Evolutionary conservation across 2,888 invertebrate genomes (phyloP).

Genomic region (Oxyteleia sp.): DNA sequence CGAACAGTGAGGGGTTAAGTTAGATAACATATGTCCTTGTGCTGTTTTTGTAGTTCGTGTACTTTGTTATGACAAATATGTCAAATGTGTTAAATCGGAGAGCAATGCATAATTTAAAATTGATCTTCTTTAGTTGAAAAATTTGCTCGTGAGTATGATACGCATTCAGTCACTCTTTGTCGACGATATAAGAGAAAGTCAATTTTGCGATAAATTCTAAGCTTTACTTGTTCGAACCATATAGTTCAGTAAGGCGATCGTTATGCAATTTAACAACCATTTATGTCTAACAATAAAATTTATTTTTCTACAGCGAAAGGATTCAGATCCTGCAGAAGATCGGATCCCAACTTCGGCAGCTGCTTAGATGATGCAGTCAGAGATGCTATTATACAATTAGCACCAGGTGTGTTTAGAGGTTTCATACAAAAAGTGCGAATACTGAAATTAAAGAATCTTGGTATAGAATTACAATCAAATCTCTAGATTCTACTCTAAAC

Average conservation of each 20-base stretch:
- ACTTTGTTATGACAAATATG: too few species aligned
- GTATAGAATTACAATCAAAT: too few species aligned
- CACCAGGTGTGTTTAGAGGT: conserved; percentile 89
- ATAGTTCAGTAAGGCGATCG: conserved; percentile 61
- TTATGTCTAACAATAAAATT: conserved; percentile 51
- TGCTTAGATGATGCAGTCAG: conserved; percentile 89
- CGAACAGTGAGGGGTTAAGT: too few species aligned
- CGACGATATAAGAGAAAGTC: conserved; percentile 78
- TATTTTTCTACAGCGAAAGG: conserved; percentile 88
- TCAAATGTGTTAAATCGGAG: too few species aligned
- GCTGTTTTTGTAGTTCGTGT: too few species aligned
- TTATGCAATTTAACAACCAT: conserved; percentile 59
- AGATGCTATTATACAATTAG: conserved; percentile 89
- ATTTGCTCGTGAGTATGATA: too few species aligned
- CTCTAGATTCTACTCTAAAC: too few species aligned
- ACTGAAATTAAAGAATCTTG: too few species aligned
- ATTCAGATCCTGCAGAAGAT: conserved; percentile 89
- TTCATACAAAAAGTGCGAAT: too few species aligned
- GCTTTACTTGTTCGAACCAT: conserved; percentile 67
- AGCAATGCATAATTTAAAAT: conserved; percentile 1
- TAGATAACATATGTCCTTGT: too few species aligned
- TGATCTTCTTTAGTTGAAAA: conserved; percentile 9
- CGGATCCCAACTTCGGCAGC: conserved; percentile 89
- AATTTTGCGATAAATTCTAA: conserved; percentile 51
- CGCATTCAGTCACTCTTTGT: background rate